Percentiles rank a stretch among this genome's conserved stretches.
Conservation (phyloP, 2,888 invertebrate genomes). For the Nymphalis c-album region DNA sequence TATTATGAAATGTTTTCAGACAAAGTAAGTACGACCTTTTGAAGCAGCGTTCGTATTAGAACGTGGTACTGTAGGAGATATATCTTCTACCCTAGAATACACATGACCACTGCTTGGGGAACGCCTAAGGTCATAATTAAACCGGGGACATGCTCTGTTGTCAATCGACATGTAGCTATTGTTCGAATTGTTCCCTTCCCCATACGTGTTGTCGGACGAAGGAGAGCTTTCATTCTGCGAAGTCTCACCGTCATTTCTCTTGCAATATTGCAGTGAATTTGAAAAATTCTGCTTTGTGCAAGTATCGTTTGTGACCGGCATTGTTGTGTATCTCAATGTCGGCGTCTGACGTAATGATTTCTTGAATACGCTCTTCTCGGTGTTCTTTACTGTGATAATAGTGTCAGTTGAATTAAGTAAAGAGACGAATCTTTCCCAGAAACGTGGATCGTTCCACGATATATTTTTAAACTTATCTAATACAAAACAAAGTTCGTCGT, state of each 20-base stretch:
- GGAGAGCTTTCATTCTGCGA: constrained; percentile 82
- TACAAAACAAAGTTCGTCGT: constrained; percentile 70
- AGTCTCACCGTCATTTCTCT: constrained; percentile 73
- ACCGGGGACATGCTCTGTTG: constrained; percentile 77
- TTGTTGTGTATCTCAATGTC: constrained; percentile 81
- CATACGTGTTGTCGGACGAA: constrained; percentile 82
- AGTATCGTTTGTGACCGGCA: constrained; percentile 77
- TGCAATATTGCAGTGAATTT: constrained; percentile 75
- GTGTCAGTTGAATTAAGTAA: constrained; percentile 86
- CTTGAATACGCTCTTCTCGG: constrained; percentile 77
- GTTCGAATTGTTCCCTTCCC: constrained; percentile 84
- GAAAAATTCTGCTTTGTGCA: constrained; percentile 81
- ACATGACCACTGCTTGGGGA: constrained; percentile 79
- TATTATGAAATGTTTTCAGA: constrained; percentile 53
- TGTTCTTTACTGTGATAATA: constrained; percentile 74
- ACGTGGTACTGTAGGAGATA: constrained; percentile 71
- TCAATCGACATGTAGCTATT: constrained; percentile 87
- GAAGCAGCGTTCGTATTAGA: constrained; percentile 63
- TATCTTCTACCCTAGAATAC: constrained; percentile 78
- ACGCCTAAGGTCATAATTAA: constrained; percentile 80
- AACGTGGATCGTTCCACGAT: constrained; percentile 88
- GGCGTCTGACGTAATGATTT: constrained; percentile 75
- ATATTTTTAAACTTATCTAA: constrained; percentile 83
- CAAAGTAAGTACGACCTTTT: constrained; percentile 77
- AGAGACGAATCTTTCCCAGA: constrained; percentile 92